Evolutionary conservation across 1,140 invertebrate species (phyloP).

Genomic region (Pogonomyrmex barbatus): DNA sequence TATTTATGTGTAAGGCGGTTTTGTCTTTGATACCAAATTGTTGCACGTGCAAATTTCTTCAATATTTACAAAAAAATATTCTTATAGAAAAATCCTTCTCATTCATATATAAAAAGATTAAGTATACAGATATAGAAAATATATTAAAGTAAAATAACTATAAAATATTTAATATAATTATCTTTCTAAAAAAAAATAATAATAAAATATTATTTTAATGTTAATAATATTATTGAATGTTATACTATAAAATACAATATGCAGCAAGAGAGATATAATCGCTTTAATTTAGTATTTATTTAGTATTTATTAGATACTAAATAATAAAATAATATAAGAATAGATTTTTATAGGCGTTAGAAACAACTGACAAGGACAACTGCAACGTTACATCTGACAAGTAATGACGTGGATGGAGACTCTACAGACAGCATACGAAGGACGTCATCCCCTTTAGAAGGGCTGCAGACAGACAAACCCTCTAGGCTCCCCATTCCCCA

Average conservation of each 20-base stretch:
- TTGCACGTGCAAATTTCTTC: neutral
- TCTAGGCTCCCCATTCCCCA: slow-evolving; percentile 60
- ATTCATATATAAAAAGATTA: neutral
- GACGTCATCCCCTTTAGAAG: slow-evolving; percentile 77
- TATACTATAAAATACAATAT: neutral
- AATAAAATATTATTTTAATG: neutral
- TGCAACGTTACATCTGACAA: slow-evolving; percentile 26
- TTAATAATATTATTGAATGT: neutral
- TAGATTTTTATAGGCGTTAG: neutral
- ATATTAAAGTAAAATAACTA: neutral
- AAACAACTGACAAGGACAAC: slow-evolving; percentile 37
- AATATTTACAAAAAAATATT: neutral
- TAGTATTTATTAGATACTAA: neutral
- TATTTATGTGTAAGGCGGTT: neutral
- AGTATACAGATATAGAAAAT: neutral
- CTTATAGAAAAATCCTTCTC: neutral
- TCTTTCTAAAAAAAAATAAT: neutral
- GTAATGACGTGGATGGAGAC: neutral
- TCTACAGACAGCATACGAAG: slow-evolving; percentile 64
- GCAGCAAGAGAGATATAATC: too few relatives aligned
- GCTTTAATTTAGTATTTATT: neutral
- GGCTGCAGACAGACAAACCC: slow-evolving; percentile 79
- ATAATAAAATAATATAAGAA: slow-evolving; percentile 2
- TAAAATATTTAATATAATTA: neutral
- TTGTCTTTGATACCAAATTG: slow-evolving; percentile 8